Evolutionary conservation across 2,797 vertebrate genomes (phyloP), one percentile per base, ranked within the genome.

Genomic region (Lacerta bilineata): DNA sequence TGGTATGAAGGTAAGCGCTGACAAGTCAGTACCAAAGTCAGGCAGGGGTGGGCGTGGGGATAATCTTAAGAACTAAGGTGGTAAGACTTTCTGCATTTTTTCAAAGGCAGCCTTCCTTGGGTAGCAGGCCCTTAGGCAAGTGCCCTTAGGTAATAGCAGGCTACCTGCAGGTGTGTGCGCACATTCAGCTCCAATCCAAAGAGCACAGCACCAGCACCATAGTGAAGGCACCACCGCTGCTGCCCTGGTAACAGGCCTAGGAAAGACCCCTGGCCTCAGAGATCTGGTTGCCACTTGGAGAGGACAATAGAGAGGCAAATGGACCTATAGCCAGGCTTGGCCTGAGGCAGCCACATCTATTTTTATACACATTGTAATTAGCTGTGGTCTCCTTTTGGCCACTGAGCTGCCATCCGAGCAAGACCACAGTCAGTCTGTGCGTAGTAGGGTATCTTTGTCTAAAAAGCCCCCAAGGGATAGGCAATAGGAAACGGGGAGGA

Each of bases 1-100:
- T 96, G 95, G 96, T 94, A 96, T 0, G 95, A 96, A 97, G 97
- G 97, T 97, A 94, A 95, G 97, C 25, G 46, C 13, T 50, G 8
- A 66, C 33, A 1, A 36, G 59, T 7, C 59, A 61, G 59, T 61
- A 46, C 39, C 1, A 0, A 9, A 55, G 7, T 66, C 72, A 43
- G 23, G 46, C 2, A 2, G 20, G 17, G 25, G 36, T 4, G 4
- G 6, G 18, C 36, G 36, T 17, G 72, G 8, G 39, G 50, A 36
- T 25, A 17, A 3, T 6, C 36, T 15, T 41, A 33, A 36, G 33
- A 74, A 74, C 1, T 8, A 15, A 15, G 33, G 71, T 11, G n/a
- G 6, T 8, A 20, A 61, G 5, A 20, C 59, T 61, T 61, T 61
- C 20, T 61, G 59, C 59, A 61, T 61, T 61, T 61, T 20, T 18